Conservation (phyloP, 2,888 invertebrate genomes). For the Drosophila eohydei region DNA sequence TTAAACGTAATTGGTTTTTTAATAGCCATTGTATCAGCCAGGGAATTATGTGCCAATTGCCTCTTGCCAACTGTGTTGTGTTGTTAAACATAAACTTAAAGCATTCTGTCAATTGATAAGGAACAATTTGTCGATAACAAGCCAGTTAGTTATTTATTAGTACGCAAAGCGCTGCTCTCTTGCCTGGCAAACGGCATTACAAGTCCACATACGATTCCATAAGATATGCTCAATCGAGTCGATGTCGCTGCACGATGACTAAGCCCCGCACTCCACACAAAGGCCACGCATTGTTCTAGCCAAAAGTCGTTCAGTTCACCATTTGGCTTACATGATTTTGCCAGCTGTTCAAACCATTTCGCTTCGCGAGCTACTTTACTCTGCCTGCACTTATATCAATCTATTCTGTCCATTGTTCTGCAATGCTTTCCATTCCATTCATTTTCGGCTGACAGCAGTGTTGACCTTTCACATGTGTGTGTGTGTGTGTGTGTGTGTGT, state of each 20-base stretch:
- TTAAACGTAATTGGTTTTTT: slow-evolving; percentile 78
- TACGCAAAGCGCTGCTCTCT: background rate
- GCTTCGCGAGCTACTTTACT: slow-evolving; percentile 11
- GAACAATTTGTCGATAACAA: slow-evolving; percentile 31
- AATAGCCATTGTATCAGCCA: slow-evolving; percentile 74
- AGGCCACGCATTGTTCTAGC: slow-evolving; percentile 9
- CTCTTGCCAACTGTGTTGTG: slow-evolving; percentile 57
- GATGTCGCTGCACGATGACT: slow-evolving; percentile 1
- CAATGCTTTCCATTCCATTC: background rate
- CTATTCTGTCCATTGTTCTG: slow-evolving; percentile 19
- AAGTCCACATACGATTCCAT: background rate
- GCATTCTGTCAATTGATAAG: slow-evolving; percentile 34
- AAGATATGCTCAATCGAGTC: background rate
- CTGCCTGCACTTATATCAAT: background rate
- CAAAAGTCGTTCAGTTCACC: background rate
- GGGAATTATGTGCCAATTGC: slow-evolving; percentile 74
- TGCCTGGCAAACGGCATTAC: background rate
- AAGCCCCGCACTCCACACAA: background rate
- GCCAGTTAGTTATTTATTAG: slow-evolving; percentile 14
- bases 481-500: background rate
- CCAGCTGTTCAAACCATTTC: slow-evolving; percentile 30
- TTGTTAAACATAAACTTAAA: slow-evolving; percentile 71
- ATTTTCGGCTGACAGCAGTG: slow-evolving; percentile 40
- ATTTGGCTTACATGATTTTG: background rate
- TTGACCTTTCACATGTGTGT: background rate